Conservation (phyloP, 2,888 invertebrate species). For the Trichacis sp. region DNA sequence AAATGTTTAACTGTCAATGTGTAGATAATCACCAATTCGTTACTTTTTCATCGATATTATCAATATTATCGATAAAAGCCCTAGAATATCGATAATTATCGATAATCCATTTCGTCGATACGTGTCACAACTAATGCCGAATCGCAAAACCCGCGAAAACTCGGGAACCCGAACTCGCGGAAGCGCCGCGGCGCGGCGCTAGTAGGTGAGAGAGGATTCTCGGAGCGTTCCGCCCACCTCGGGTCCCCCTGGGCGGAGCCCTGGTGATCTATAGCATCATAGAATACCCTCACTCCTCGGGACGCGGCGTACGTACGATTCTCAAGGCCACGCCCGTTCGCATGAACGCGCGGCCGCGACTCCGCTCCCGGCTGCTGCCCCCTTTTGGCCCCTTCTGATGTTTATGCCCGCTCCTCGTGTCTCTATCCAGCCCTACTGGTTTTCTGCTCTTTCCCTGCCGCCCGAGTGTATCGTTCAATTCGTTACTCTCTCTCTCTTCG, state of each 20-base stretch:
- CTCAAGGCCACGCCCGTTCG: conserved; percentile 62
- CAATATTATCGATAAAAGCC: too few relatives aligned
- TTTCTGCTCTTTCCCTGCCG: conserved; percentile 31
- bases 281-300: conserved; percentile 62
- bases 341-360: conserved; percentile 60
- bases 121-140: too few relatives aligned
- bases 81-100: too few relatives aligned
- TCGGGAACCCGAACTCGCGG: conserved; percentile 11
- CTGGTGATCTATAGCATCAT: conserved; percentile 68
- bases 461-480: conserved; percentile 35
- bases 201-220: conserved; percentile 45
- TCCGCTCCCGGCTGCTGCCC: conserved; percentile 43
- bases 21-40: too few relatives aligned
- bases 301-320: conserved; percentile 48
- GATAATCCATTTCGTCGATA: too few relatives aligned
- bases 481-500: conserved; percentile 33
- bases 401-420: conserved; percentile 64
- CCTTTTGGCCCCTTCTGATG: conserved; percentile 50
- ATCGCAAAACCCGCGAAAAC: background rate
- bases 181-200: conserved; percentile 53
- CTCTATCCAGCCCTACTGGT: conserved; percentile 61
- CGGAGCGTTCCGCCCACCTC: conserved; percentile 47
- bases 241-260: conserved; percentile 57
- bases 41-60: too few relatives aligned
- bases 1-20: too few relatives aligned